Evolutionary conservation across 2,113 vertebrate species (phyloP).

Genomic region (Microcebus griseorufus): DNA sequence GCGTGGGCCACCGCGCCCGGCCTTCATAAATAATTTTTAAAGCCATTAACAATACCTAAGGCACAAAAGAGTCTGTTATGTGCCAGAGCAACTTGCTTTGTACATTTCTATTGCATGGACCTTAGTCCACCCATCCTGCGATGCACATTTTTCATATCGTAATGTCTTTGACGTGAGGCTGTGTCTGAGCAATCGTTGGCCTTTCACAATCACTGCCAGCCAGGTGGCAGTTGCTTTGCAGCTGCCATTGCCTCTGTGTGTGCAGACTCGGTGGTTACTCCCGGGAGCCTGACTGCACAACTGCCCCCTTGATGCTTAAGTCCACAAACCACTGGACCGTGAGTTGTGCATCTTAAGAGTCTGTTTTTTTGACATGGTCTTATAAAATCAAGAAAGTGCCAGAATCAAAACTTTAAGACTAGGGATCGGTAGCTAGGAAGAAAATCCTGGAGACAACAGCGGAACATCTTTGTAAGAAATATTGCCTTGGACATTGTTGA

Average conservation of each 20-base stretch:
- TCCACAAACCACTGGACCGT: background rate
- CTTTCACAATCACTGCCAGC: background rate
- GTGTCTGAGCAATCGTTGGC: background rate
- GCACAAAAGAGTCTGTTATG: background rate
- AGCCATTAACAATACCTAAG: background rate
- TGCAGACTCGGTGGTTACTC: background rate
- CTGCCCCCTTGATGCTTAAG: background rate
- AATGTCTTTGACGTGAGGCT: background rate
- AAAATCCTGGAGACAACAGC: background rate
- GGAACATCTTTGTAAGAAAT: background rate
- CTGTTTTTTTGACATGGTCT: background rate
- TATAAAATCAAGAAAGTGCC: background rate
- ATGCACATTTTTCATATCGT: no score
- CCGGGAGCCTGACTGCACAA: background rate
- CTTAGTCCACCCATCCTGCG: background rate
- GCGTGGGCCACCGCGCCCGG: no score
- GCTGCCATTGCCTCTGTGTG: background rate
- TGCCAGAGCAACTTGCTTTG: background rate
- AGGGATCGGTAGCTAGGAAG: background rate
- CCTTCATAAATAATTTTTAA: background rate
- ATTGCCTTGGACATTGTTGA: background rate
- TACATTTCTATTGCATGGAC: background rate
- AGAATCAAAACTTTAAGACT: background rate
- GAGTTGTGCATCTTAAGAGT: background rate
- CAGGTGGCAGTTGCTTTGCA: background rate